These are phyloP conservation scores for Leguminivora glycinivorella DNA, from an alignment of 1,140 invertebrate species.

Conservation along the genomic window DNA sequence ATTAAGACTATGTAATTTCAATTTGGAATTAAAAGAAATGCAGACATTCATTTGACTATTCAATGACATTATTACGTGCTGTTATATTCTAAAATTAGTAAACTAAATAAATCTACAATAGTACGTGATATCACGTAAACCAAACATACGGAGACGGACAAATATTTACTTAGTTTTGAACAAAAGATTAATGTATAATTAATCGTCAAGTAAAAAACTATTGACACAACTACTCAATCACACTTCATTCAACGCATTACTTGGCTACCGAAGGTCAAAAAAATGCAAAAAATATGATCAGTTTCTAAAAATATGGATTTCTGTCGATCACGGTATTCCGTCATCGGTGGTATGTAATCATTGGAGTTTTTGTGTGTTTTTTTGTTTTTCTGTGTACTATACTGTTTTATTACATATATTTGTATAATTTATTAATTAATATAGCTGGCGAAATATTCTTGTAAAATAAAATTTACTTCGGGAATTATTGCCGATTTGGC, in stretches of 20 bases:
- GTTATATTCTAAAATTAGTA: no score
- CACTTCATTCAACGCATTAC: neutral
- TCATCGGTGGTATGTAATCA: neutral
- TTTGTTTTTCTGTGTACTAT: no score
- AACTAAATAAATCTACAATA: neutral
- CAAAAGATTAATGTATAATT: neutral
- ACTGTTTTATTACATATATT: no score
- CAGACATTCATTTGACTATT: no score
- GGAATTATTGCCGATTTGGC: no score
- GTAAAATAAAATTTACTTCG: no score
- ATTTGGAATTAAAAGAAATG: no score
- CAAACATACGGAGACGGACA: neutral
- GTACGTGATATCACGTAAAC: neutral
- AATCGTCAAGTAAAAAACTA: neutral
- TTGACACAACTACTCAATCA: neutral
- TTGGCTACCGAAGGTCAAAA: slow-evolving; percentile 8
- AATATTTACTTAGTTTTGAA: neutral
- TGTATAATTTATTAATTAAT: no score
- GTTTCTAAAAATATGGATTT: slow-evolving; percentile 17
- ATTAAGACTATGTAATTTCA: no score
- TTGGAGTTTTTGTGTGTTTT: neutral
- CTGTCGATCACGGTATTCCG: neutral
- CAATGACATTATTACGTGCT: no score
- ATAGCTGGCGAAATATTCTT: no score
- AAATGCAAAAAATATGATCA: neutral